Evolutionary conservation across 2,113 vertebrate species (phyloP).

Genomic region (Panthera tigris): DNA sequence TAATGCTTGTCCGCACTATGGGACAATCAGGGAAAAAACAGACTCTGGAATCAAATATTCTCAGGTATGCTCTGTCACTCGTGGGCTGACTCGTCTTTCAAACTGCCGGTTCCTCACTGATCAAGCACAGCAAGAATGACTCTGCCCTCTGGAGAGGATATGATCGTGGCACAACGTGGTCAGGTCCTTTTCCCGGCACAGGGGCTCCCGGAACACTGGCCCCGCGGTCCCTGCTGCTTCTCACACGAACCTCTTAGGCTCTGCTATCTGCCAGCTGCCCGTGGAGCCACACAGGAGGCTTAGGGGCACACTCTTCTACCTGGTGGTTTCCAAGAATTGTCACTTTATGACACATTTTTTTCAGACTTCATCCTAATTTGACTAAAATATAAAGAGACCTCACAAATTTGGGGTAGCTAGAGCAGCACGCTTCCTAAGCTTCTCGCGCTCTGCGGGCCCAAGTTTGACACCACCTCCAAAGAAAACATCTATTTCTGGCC

Average conservation of each 20-base stretch:
- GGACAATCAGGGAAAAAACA: neutral
- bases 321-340: neutral
- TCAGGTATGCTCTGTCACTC: neutral
- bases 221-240: neutral
- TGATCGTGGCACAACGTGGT: accelerated
- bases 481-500: conserved; percentile 46
- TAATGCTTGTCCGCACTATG: neutral
- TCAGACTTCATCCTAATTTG: neutral
- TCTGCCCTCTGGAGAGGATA: neutral
- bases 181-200: neutral
- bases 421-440: neutral
- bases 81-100: neutral
- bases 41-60: neutral
- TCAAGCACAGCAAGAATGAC: neutral
- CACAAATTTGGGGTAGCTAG: neutral
- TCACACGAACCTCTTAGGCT: neutral
- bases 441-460: neutral
- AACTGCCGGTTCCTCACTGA: neutral
- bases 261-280: neutral
- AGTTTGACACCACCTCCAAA: neutral
- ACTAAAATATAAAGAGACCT: conserved; percentile 11
- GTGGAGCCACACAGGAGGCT: neutral
- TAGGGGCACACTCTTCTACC: neutral
- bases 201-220: neutral
- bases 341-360: neutral